phyloP scores from a whole-genome alignment of 2,797 vertebrate genomes.

The Etheostoma nigrum region DNA sequence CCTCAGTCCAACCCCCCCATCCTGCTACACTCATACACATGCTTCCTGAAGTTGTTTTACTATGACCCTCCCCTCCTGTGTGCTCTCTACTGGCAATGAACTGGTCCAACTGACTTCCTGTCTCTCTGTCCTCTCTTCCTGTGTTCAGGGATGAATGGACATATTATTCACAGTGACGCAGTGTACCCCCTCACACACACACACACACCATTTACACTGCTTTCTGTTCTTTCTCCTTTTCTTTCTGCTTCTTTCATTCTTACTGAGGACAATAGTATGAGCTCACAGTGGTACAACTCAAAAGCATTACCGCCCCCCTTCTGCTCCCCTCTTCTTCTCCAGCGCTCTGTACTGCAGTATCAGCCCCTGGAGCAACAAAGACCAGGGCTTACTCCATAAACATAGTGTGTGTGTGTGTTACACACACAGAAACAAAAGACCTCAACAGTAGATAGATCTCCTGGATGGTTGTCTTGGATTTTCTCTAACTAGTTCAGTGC shows the following conservation, averaged over 20 bases:
- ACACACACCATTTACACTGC: slow-evolving; percentile 47
- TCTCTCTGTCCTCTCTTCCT: slow-evolving; percentile 81
- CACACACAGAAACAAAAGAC: slow-evolving; percentile 21
- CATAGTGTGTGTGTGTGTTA: slow-evolving; percentile 7
- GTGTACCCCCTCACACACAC: slow-evolving; percentile 23
- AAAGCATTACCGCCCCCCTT: slow-evolving; percentile 50
- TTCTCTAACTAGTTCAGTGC: slow-evolving; percentile 14
- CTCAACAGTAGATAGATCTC: slow-evolving; percentile 22
- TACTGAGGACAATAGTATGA: slow-evolving; percentile 80
- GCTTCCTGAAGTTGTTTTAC: slow-evolving; percentile 82
- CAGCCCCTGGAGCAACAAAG: slow-evolving; percentile 75
- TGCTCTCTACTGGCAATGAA: slow-evolving; percentile 68
- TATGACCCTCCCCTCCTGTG: slow-evolving; percentile 58
- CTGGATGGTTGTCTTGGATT: slow-evolving; percentile 39
- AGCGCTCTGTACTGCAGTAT: slow-evolving; percentile 70
- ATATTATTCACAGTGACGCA: slow-evolving; percentile 83
- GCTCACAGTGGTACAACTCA: slow-evolving; percentile 81
- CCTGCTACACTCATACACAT: slow-evolving; percentile 7
- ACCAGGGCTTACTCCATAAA: slow-evolving; percentile 70
- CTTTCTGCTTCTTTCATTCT: slow-evolving; percentile 75
- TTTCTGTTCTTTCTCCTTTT: slow-evolving; percentile 69
- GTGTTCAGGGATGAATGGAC: slow-evolving; percentile 82
- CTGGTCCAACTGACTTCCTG: slow-evolving; percentile 78
- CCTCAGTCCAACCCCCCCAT: slow-evolving; percentile 3
- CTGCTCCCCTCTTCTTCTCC: slow-evolving; percentile 47